Percentiles rank a stretch among this genome's conserved stretches.
Evolutionary conservation across 2,113 vertebrate genomes (phyloP).

Genomic region (Cyprinus carpio): DNA sequence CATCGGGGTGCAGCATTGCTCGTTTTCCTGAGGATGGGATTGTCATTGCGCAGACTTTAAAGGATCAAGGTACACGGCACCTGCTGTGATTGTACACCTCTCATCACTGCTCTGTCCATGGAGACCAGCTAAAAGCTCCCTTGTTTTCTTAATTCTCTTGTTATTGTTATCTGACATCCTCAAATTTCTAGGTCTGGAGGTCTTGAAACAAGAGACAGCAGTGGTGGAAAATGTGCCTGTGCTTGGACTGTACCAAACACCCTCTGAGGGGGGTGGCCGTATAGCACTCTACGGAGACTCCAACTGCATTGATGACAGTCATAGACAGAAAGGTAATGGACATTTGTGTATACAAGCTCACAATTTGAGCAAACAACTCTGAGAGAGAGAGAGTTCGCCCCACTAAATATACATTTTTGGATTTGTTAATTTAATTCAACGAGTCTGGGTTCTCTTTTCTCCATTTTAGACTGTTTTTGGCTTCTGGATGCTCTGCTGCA

Average conservation of each 20-base stretch:
- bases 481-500: constrained; percentile 93
- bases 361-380: neutral
- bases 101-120: constrained; percentile 45
- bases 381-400: neutral
- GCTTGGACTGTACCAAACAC: constrained; percentile 92
- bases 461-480: constrained; percentile 90
- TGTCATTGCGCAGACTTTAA: constrained; percentile 92
- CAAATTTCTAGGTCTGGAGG: constrained; percentile 84
- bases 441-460: neutral
- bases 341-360: neutral
- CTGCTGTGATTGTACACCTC: neutral
- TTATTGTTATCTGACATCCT: constrained; percentile 5
- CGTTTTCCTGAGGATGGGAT: constrained; percentile 95
- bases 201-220: constrained; percentile 93
- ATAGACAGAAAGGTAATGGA: constrained; percentile 90
- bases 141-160: neutral
- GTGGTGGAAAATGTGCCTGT: constrained; percentile 91
- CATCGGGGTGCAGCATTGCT: constrained; percentile 95
- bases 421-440: neutral
- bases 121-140: constrained; percentile 12
- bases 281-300: constrained; percentile 95
- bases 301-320: constrained; percentile 97
- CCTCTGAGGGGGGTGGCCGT: constrained; percentile 87
- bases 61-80: constrained; percentile 89
- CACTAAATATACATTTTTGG: neutral